Percentiles rank a stretch among this genome's conserved stretches.
phyloP scores from a whole-genome alignment of 2,797 vertebrate genomes.

The Paramormyrops hopkinsi region DNA sequence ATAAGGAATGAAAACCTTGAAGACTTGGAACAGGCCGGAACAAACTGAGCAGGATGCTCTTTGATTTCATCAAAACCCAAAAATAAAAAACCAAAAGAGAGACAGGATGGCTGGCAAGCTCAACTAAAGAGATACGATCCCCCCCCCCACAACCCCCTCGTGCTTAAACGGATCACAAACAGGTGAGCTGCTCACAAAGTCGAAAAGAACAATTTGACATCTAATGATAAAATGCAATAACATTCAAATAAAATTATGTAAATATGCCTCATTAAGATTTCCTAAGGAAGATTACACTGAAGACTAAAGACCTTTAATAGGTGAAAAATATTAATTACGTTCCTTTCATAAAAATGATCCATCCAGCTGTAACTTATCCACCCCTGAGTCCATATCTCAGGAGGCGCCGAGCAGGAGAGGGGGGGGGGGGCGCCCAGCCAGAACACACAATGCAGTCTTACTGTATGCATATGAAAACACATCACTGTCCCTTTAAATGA shows the following conservation, averaged over 20 bases:
- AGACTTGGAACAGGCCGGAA: background rate
- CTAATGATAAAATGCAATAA: background rate
- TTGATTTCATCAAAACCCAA: background rate
- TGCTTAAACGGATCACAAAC: background rate
- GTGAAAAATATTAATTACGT: background rate
- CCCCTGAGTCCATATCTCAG: background rate
- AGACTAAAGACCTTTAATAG: background rate
- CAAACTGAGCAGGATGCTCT: background rate
- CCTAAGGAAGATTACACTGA: background rate
- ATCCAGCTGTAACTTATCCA: background rate
- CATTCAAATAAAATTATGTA: background rate
- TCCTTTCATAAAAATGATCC: background rate
- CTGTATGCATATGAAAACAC: background rate
- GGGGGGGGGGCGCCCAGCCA: background rate
- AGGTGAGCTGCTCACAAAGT: background rate
- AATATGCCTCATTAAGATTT: background rate
- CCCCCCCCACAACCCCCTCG: background rate
- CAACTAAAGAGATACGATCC: background rate
- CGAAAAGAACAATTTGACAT: background rate
- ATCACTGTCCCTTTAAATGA: background rate
- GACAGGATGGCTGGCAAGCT: background rate
- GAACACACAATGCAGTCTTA: background rate
- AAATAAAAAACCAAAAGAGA: background rate
- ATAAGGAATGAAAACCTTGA: background rate
- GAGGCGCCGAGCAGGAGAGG: background rate